Conservation (phyloP, 2,888 invertebrate species). For the Caprella mutica region DNA sequence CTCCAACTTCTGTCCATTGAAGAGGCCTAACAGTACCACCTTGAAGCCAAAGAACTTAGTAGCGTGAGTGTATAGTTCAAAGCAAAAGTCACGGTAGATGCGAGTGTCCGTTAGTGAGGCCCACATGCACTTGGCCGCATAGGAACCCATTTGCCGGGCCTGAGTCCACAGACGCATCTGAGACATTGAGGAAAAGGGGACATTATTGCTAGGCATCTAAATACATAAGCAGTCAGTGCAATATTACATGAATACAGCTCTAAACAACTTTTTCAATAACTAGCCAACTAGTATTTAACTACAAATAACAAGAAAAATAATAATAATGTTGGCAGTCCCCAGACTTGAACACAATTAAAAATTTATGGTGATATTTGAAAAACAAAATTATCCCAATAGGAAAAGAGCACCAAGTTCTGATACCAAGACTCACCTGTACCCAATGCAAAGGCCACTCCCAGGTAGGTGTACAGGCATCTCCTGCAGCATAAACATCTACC, state of each 20-base stretch:
- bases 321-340: too few relatives aligned
- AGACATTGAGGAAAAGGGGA: too few relatives aligned
- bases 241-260: too few relatives aligned
- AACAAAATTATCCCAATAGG: not conserved
- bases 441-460: conserved; percentile 69
- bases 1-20: conserved; percentile 78
- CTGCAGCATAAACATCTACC: conserved; percentile 76
- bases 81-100: conserved; percentile 66
- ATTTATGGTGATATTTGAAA: too few relatives aligned
- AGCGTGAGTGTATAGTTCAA: conserved; percentile 93
- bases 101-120: conserved; percentile 50
- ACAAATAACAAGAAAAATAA: too few relatives aligned
- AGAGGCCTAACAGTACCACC: conserved; percentile 80
- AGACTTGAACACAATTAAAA: too few relatives aligned
- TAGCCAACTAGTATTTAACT: too few relatives aligned
- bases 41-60: conserved; percentile 89
- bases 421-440: conserved; percentile 48
- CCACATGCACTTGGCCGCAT: conserved; percentile 79
- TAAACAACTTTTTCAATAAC: too few relatives aligned
- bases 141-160: conserved; percentile 91
- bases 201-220: too few relatives aligned
- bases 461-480: conserved; percentile 77
- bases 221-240: too few relatives aligned
- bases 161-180: conserved; percentile 97
- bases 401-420: not conserved